These are phyloP conservation scores for Heliconius nattereri DNA, from an alignment of 1,140 invertebrate genomes.

Conservation along the genomic window DNA sequence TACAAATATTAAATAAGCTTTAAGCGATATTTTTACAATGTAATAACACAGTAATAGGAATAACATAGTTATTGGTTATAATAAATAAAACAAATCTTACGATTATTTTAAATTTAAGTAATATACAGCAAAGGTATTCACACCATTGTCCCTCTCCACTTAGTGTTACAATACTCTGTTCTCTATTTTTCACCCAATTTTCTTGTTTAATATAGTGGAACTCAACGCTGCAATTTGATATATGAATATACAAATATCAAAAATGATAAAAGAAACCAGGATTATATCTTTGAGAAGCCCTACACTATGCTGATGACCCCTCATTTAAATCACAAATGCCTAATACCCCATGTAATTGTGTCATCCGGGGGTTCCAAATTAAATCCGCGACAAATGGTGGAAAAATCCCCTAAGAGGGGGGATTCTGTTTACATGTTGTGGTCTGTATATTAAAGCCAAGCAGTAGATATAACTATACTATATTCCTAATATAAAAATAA, in stretches of 20 bases:
- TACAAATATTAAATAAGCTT: background rate
- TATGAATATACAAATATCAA: no score
- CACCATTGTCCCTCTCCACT: no score
- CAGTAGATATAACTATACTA: background rate
- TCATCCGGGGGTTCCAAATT: constrained; percentile 36
- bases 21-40: background rate
- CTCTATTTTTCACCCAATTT: no score
- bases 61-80: no score
- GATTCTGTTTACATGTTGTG: constrained; percentile 21
- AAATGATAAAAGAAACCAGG: no score
- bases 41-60: no score
- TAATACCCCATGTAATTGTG: constrained; percentile 44
- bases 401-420: constrained; percentile 25
- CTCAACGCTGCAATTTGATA: no score
- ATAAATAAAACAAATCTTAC: no score
- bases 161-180: no score
- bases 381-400: constrained; percentile 40
- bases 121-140: no score
- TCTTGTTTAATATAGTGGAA: no score
- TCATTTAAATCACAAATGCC: constrained; percentile 37
- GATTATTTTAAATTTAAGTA: no score
- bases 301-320: constrained; percentile 13
- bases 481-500: background rate
- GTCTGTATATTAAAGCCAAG: background rate
- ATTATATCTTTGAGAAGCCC: background rate